These are phyloP conservation scores for Dioctria linearis DNA, from an alignment of 2,888 invertebrate species.

Conservation along the genomic window DNA sequence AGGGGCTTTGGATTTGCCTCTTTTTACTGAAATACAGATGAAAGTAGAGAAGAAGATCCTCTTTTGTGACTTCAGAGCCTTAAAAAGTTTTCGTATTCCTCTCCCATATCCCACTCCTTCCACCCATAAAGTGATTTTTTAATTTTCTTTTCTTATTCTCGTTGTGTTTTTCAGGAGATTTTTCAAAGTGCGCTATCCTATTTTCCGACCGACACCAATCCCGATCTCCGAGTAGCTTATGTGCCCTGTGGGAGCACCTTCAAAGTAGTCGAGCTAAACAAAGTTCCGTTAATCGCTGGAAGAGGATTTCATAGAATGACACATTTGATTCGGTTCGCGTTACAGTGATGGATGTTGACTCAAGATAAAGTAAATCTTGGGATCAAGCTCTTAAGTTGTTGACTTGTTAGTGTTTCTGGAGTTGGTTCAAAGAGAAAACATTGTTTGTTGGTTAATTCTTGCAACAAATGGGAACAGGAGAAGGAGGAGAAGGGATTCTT, in stretches of 20 bases:
- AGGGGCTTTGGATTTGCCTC: background rate
- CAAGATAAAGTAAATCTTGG: constrained; percentile 40
- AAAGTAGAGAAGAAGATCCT: background rate
- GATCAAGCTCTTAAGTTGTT: constrained; percentile 42
- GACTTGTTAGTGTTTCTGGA: constrained; percentile 32
- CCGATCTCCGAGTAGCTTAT: constrained; percentile 34
- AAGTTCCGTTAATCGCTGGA: constrained; percentile 47
- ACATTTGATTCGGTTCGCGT: constrained; percentile 44
- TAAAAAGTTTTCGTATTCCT: constrained; percentile 31
- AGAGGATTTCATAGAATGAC: constrained; percentile 43
- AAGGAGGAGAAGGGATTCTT: too few relatives aligned
- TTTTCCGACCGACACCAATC: background rate
- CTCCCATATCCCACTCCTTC: background rate
- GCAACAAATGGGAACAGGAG: background rate
- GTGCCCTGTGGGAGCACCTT: constrained; percentile 47
- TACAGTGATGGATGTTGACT: constrained; percentile 47
- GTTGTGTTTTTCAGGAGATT: constrained; percentile 1
- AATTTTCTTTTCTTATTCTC: constrained; percentile 35
- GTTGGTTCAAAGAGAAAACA: background rate
- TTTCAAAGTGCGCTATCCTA: background rate
- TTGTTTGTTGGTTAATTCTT: constrained; percentile 7
- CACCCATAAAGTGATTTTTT: constrained; percentile 34
- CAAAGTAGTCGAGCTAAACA: constrained; percentile 21
- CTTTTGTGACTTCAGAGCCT: constrained; percentile 32
- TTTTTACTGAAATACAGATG: background rate